Conservation (phyloP, 2,113 vertebrate genomes). For the Picathartes gymnocephalus region DNA sequence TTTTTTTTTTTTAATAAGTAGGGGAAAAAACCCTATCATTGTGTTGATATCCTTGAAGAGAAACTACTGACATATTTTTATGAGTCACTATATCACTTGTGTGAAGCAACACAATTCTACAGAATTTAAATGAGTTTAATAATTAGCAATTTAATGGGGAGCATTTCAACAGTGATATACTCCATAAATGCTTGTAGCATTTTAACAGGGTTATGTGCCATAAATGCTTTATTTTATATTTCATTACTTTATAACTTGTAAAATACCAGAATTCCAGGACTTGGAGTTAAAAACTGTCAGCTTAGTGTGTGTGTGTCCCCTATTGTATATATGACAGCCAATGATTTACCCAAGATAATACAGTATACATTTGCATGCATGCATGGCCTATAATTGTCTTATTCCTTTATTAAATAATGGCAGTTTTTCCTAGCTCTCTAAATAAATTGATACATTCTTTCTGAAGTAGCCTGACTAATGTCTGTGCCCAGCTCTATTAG, state of each 20-base stretch:
- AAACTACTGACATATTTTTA: not conserved
- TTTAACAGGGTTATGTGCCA: not conserved
- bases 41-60: not conserved
- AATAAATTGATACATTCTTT: not conserved
- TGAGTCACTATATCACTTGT: not conserved
- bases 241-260: not conserved
- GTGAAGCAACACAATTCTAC: not conserved
- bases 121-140: not conserved
- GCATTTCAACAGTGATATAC: not conserved
- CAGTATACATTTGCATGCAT: not conserved
- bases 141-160: not conserved
- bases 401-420: not conserved
- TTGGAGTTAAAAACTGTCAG: not conserved
- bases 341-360: not conserved
- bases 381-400: not conserved
- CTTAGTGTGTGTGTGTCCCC: not conserved
- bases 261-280: not conserved
- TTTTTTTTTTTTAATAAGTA: no score
- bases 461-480: not conserved
- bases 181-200: not conserved
- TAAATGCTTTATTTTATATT: not conserved
- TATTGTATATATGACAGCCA: not conserved
- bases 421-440: not conserved
- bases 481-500: not conserved
- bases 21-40: fast-evolving